Percentiles rank a stretch among this genome's conserved stretches.
Conservation (phyloP, 2,113 vertebrate genomes). For the Excalfactoria chinensis region DNA sequence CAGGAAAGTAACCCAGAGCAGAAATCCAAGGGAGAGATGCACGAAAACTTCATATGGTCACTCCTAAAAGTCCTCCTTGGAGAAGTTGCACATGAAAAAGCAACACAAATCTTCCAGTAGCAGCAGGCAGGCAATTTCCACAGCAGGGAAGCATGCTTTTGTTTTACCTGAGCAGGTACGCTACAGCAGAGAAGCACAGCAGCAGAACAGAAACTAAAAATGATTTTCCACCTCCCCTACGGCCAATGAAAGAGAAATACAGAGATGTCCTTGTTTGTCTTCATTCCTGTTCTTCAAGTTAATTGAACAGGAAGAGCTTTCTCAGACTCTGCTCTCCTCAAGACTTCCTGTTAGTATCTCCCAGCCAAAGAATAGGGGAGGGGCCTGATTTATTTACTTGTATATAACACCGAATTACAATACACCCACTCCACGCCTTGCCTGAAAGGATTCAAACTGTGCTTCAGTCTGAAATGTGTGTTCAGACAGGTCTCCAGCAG, state of each 20-base stretch:
- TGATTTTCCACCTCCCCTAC: conserved; percentile 75
- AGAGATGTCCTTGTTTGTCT: conserved; percentile 68
- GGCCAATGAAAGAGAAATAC: conserved; percentile 72
- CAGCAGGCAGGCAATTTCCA: conserved; percentile 52
- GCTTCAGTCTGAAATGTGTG: conserved; percentile 22
- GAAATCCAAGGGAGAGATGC: not conserved
- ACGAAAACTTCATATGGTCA: not conserved
- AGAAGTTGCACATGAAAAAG: conserved; percentile 19
- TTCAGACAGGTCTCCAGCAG: conserved; percentile 57
- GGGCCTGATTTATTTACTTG: conserved; percentile 75
- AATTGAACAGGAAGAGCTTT: conserved; percentile 62
- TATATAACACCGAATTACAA: conserved; percentile 55
- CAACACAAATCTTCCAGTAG: conserved; percentile 45
- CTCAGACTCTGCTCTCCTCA: conserved; percentile 56
- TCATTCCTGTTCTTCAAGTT: conserved; percentile 28
- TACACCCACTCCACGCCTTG: conserved; percentile 73
- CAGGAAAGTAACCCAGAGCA: conserved; percentile 27
- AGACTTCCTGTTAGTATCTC: conserved; percentile 68
- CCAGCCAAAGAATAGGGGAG: conserved; percentile 67
- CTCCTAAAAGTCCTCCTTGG: not conserved
- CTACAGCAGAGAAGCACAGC: conserved; percentile 14
- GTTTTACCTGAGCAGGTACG: not conserved
- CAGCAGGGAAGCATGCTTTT: not conserved
- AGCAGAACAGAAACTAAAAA: conserved; percentile 56
- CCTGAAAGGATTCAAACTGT: conserved; percentile 78